A percentile compares a stretch with the other conserved stretches of the same genome.
Evolutionary conservation across 2,113 vertebrate genomes (phyloP).

Genomic region (Nerophis lumbriciformis): DNA sequence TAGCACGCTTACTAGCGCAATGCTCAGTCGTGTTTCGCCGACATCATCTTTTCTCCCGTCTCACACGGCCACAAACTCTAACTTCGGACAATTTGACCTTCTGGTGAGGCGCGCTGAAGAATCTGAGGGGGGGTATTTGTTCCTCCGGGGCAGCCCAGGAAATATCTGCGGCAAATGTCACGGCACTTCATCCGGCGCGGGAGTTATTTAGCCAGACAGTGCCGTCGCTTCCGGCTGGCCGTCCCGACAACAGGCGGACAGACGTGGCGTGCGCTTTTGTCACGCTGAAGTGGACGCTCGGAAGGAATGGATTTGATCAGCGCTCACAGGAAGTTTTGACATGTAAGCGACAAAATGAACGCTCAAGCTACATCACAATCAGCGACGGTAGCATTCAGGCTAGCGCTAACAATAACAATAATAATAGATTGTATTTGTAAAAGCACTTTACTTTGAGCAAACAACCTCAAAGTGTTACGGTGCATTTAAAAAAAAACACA

Average conservation of each 20-base stretch:
- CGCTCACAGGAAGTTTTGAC: neutral
- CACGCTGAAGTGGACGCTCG: neutral
- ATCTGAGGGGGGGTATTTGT: neutral
- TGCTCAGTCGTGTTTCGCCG: neutral
- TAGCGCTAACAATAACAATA: no score
- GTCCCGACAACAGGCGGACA: no score
- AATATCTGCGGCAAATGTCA: neutral
- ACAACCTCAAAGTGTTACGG: no score
- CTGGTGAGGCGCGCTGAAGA: neutral
- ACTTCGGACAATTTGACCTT: conserved; percentile 1
- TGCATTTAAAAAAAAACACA: no score
- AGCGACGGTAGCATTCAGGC: no score
- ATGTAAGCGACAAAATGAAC: neutral
- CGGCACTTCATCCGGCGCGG: neutral
- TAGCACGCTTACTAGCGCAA: neutral
- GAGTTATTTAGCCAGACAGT: conserved; percentile 2
- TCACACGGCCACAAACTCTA: neutral
- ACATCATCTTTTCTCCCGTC: neutral
- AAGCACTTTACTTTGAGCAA: no score
- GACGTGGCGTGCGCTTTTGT: neutral
- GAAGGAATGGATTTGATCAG: fast-evolving
- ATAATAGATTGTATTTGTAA: no score
- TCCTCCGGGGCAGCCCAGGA: neutral
- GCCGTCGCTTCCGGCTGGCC: neutral
- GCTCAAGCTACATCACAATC: no score